phyloP scores from a whole-genome alignment of 2,888 invertebrate genomes.

The Campopleginae sp. region DNA sequence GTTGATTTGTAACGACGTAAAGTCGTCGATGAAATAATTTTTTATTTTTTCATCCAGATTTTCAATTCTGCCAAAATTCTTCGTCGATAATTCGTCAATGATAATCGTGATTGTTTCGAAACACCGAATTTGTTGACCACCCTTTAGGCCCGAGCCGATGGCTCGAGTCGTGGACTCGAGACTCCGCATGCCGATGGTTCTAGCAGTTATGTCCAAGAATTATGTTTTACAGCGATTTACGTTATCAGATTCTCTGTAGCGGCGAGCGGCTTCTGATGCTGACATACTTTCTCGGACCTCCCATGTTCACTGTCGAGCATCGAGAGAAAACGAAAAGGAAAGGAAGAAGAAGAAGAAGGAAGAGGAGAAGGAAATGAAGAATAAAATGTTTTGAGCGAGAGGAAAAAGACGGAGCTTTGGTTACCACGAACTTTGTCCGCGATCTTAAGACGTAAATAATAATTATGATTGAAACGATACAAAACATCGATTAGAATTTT shows the following conservation, averaged over 20 bases:
- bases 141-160: no score
- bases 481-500: slow-evolving; percentile 60
- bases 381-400: not conserved
- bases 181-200: slow-evolving; percentile 17
- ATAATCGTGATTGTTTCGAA: no score
- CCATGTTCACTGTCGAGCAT: slow-evolving; percentile 23
- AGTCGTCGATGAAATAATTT: no score
- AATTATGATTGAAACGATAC: slow-evolving; percentile 39
- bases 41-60: no score
- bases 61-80: no score
- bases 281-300: slow-evolving; percentile 60
- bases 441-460: slow-evolving; percentile 45
- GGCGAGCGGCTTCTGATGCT: slow-evolving; percentile 56
- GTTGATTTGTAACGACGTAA: no score
- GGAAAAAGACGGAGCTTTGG: slow-evolving; percentile 5
- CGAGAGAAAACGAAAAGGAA: not conserved
- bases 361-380: slow-evolving; percentile 20
- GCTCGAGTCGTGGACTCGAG: slow-evolving; percentile 15
- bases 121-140: no score
- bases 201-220: slow-evolving; percentile 21
- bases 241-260: slow-evolving; percentile 39
- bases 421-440: slow-evolving; percentile 29
- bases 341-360: slow-evolving; percentile 34
- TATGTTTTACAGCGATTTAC: slow-evolving; percentile 38
- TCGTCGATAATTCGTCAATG: no score